Base-by-base conservation (phyloP, 2,113 vertebrate genomes). In the Axis porcinus region DNA sequence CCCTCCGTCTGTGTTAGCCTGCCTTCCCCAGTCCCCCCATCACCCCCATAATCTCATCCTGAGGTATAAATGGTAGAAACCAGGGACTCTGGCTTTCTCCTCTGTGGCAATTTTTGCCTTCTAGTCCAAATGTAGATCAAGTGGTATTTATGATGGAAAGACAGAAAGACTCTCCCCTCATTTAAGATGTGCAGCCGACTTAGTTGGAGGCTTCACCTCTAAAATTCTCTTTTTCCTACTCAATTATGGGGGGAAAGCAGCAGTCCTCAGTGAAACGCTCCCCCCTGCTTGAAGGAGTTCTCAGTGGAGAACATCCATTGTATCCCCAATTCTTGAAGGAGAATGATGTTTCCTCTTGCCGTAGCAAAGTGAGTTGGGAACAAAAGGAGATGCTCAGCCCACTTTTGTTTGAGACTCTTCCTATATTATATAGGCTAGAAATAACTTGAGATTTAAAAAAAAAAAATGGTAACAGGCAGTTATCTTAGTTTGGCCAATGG, bases 21-120 rank as follows among this genome's bases (percentile, higher is more conserved):
- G 33, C 36, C 30, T n/a, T 50, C 6, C 19, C 12, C 16, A 81
- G 40, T 30, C 15, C 10, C 17, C 17, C 27, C 4, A 13, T 43
- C 8, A 12, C 33, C 14, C 5, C 28, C 62, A 76, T 95, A 91
- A 97, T 96, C 96, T 94, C 92, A 2, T 0, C 96, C 89, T 95
- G 36, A 60, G 33, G 57, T 92, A 86, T 76, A 88, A 85, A 93
- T 91, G 40, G 28, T 67, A 94, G 89, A 96, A 98, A 97, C 89
- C 89, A 8, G 97, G n/a, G 40, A 28, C n/a, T 97, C 97, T 97
- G 13, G 95, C 96, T 98, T 97, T 95, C 92, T 97, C 0, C 0
- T 96, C 92, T 90, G 92, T 94, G 43, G 43, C 79, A 58, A 11
- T 81, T 64, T 97, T 98, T 97, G 95, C 94, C 88, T 97, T 97